These are phyloP conservation scores for Caenorhabditis imperialis DNA, from an alignment of 2,888 invertebrate genomes.

Conservation along the genomic window DNA sequence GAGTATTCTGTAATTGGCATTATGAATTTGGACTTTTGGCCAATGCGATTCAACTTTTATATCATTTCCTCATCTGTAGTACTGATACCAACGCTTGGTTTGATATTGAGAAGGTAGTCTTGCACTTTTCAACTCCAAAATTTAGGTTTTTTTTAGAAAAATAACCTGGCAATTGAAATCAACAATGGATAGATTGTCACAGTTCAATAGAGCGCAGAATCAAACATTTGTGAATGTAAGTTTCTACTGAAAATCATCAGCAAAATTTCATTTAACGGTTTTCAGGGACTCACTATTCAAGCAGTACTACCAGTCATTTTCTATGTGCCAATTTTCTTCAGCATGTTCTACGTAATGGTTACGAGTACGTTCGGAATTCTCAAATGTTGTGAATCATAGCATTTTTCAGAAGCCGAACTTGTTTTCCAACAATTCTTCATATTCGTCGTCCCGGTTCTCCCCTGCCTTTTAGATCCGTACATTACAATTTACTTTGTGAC, in stretches of 20 bases:
- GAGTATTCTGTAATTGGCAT: slow-evolving; percentile 13
- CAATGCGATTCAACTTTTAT: slow-evolving; percentile 3
- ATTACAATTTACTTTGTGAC: slow-evolving; percentile 13
- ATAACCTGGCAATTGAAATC: neutral
- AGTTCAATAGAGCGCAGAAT: neutral
- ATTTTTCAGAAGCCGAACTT: slow-evolving; percentile 2
- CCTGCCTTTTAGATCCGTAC: slow-evolving; percentile 5
- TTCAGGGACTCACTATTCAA: slow-evolving; percentile 29
- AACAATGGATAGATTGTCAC: neutral
- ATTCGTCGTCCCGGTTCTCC: neutral
- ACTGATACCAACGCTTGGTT: neutral
- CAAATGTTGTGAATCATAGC: neutral
- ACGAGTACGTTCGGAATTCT: slow-evolving; percentile 2
- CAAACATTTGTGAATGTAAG: slow-evolving; percentile 8
- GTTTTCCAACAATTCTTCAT: slow-evolving; percentile 12
- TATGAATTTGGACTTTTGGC: neutral
- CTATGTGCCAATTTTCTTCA: neutral
- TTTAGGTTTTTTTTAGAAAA: neutral
- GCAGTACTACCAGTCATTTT: neutral
- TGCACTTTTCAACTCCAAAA: neutral
- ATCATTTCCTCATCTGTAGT: slow-evolving; percentile 4
- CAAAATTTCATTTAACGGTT: neutral
- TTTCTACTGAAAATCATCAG: neutral
- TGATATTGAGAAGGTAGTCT: slow-evolving; percentile 4
- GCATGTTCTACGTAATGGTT: neutral